These are phyloP conservation scores for Papilio polytes DNA, from an alignment of 1,140 invertebrate species.

Conservation along the genomic window DNA sequence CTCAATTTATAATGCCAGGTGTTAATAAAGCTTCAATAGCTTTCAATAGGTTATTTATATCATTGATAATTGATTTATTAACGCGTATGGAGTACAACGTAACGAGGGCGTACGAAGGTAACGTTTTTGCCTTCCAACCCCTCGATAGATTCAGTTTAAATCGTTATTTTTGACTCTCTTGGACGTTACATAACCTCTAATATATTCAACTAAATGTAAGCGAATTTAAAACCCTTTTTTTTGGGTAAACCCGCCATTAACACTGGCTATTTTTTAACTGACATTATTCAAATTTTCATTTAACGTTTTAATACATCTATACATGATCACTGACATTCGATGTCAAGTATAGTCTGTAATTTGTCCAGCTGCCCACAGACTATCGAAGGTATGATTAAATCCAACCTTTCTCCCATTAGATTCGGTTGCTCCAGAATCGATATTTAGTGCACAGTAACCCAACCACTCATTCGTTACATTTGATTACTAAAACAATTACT, in stretches of 20 bases:
- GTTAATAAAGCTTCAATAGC: constrained; percentile 28
- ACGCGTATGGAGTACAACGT: not conserved
- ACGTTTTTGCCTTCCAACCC: no score
- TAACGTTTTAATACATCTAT: not conserved
- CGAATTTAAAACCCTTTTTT: no score
- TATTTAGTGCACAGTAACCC: not conserved
- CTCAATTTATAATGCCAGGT: constrained; percentile 38
- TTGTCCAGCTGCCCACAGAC: constrained; percentile 24
- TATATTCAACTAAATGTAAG: no score
- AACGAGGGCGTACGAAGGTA: no score
- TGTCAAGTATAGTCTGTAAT: constrained; percentile 7
- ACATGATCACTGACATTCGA: not conserved
- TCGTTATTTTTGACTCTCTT: no score
- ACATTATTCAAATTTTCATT: not conserved
- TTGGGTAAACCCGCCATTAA: not conserved
- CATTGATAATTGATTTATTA: constrained; percentile 4
- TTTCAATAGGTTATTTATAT: constrained; percentile 22
- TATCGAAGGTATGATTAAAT: constrained; percentile 18
- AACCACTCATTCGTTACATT: constrained; percentile 12
- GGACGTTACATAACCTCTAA: no score
- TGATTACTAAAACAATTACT: constrained; percentile 3
- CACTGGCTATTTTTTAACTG: not conserved
- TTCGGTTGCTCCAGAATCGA: not conserved
- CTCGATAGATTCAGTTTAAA: no score
- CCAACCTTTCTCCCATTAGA: constrained; percentile 31